These are phyloP conservation scores for Pseudobourletiella spinata DNA, from an alignment of 1,140 invertebrate species.

Conservation along the genomic window DNA sequence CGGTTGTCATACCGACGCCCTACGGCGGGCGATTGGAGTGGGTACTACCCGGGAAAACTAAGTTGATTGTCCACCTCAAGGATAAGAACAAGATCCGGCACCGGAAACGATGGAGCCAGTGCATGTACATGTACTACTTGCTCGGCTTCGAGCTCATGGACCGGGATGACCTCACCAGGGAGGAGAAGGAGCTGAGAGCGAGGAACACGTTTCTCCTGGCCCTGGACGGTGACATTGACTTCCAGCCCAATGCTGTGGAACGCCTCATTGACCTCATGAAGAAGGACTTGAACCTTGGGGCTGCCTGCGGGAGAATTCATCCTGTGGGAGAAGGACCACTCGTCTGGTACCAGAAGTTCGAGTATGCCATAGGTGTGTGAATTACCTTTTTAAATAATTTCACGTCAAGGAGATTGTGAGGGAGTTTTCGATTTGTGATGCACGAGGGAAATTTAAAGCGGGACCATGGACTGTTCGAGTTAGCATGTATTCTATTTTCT, in stretches of 20 bases:
- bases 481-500: too few species aligned
- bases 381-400: too few species aligned
- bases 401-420: too few species aligned
- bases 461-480: too few species aligned
- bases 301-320: slow-evolving; percentile 49
- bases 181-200: slow-evolving; percentile 43
- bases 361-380: slow-evolving; percentile 58
- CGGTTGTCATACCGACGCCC: slow-evolving; percentile 42
- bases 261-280: slow-evolving; percentile 50
- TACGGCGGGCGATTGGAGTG: slow-evolving; percentile 44
- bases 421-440: too few species aligned
- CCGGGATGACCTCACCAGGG: slow-evolving; percentile 36
- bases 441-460: too few species aligned
- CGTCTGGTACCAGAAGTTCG: slow-evolving; percentile 59
- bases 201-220: slow-evolving; percentile 50
- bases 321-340: slow-evolving; percentile 48
- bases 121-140: slow-evolving; percentile 58
- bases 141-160: slow-evolving; percentile 50
- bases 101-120: slow-evolving; percentile 46
- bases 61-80: slow-evolving; percentile 44
- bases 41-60: slow-evolving; percentile 43
- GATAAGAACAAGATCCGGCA: slow-evolving; percentile 45
- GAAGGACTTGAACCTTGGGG: slow-evolving; percentile 47
- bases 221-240: slow-evolving; percentile 51
- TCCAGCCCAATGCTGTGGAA: slow-evolving; percentile 47